Evolutionary conservation across 2,888 invertebrate species (phyloP).

Genomic region (Drosophila gaucha): DNA sequence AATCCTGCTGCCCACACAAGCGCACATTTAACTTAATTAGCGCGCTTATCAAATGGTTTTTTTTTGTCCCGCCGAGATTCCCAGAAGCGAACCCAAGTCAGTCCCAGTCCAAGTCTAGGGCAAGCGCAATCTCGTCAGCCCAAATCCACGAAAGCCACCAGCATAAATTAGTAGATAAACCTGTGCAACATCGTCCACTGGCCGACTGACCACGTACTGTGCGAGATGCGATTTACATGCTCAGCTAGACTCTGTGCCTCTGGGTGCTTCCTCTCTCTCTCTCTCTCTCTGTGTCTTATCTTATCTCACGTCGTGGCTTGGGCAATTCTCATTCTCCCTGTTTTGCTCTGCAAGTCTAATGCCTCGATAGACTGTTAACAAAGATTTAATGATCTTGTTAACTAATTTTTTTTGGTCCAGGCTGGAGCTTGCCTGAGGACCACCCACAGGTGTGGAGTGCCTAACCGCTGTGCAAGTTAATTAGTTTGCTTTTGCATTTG

Average conservation of each 20-base stretch:
- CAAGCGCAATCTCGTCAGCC: slow-evolving; percentile 57
- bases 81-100: slow-evolving; percentile 37
- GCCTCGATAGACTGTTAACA: slow-evolving; percentile 63
- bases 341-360: slow-evolving; percentile 15
- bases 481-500: slow-evolving; percentile 52
- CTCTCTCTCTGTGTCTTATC: slow-evolving; percentile 53
- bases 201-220: slow-evolving; percentile 53
- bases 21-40: slow-evolving; percentile 75
- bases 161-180: slow-evolving; percentile 83
- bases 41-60: slow-evolving; percentile 62
- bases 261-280: too few relatives aligned
- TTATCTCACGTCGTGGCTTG: slow-evolving; percentile 57
- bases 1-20: slow-evolving; percentile 55
- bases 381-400: slow-evolving; percentile 80
- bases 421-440: slow-evolving; percentile 30
- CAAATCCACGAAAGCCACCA: slow-evolving; percentile 72
- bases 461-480: slow-evolving; percentile 65
- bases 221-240: slow-evolving; percentile 26
- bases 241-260: slow-evolving; percentile 4
- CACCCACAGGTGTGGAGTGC: slow-evolving; percentile 61
- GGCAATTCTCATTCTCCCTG: background rate
- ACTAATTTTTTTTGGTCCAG: slow-evolving; percentile 64
- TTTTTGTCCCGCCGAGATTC: slow-evolving; percentile 46
- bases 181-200: slow-evolving; percentile 40
- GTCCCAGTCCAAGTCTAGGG: slow-evolving; percentile 7